Conservation (phyloP, 2,797 vertebrate genomes). For the Calcarius lapponicus region DNA sequence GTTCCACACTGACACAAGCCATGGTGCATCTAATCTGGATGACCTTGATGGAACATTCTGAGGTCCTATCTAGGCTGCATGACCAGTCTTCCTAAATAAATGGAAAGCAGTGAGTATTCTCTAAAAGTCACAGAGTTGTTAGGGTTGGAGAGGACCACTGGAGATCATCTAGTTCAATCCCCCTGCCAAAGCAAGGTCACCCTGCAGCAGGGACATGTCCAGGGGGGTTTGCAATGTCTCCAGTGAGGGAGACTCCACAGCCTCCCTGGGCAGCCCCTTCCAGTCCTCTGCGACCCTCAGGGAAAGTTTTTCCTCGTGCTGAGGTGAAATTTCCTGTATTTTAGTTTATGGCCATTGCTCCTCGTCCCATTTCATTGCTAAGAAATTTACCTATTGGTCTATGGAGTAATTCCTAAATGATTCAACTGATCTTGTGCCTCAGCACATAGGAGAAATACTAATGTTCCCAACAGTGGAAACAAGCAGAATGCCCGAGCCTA, state of each 20-base stretch:
- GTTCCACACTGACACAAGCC: not conserved
- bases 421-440: not conserved
- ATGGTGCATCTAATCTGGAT: not conserved
- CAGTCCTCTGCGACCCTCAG: not conserved
- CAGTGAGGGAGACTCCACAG: not conserved
- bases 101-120: not conserved
- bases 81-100: not conserved
- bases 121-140: not conserved
- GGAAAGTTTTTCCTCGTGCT: not conserved
- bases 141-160: not conserved
- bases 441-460: fast-evolving
- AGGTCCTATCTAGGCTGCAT: not conserved
- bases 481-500: not conserved
- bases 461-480: not conserved
- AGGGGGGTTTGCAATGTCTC: not conserved
- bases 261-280: not conserved
- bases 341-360: not conserved
- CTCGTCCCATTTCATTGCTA: not conserved
- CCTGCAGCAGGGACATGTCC: fast-evolving
- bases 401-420: not conserved
- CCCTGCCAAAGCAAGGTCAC: not conserved
- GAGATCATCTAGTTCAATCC: not conserved
- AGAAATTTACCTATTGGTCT: not conserved
- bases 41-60: not conserved
- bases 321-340: not conserved